Evolutionary conservation across 2,888 invertebrate genomes (phyloP), one percentile per base, ranked within the genome.

Genomic region (Allophyes oxyacanthae): DNA sequence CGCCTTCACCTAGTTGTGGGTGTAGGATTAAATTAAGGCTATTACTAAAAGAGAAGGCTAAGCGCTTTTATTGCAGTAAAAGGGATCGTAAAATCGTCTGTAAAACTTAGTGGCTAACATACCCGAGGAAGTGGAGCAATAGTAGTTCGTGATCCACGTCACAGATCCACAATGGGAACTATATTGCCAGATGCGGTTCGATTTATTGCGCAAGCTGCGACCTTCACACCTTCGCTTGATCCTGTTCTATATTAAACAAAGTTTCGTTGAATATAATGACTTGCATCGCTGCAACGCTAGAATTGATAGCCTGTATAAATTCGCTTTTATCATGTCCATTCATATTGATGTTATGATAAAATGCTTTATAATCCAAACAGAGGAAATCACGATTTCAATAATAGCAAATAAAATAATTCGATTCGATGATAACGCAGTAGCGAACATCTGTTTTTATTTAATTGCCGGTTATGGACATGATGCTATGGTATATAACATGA

Each of bases 81-180:
- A 67, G 76, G 76, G 65, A 75, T 72, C 77, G 67, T 63, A 68
- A 63, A 71, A 61, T 41, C 46, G 57, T 68, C 68, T 63, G 51
- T 61, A 63, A 55, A 63, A 52, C 60, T 56, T 57, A 67, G 66
- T 64, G 68, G 66, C 62, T 62, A 71, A 66, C 58, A 77, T 77
- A 76, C 73, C 76, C 64, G 71, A 77, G 75, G 79, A 81, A 83
- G 72, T 82, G 70, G 82, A 82, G 79, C 83, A 82, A 81, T 78
- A 72, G 77, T 65, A 75, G 69, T 70, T 88, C 88, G 89, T 89
- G 89, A 86, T 84, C 67, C 75, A 82, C 85, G 83, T 84, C 81
- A 79, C 77, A 77, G 65, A 78, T 75, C 72, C 72, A 90, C 87
- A 89, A 89, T 87, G 77, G 84, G 79, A 84, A 82, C 77, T 82